Percentiles rank a stretch among this genome's conserved stretches.
Evolutionary conservation across 2,113 vertebrate genomes (phyloP).

Genomic region (Callipepla squamata): DNA sequence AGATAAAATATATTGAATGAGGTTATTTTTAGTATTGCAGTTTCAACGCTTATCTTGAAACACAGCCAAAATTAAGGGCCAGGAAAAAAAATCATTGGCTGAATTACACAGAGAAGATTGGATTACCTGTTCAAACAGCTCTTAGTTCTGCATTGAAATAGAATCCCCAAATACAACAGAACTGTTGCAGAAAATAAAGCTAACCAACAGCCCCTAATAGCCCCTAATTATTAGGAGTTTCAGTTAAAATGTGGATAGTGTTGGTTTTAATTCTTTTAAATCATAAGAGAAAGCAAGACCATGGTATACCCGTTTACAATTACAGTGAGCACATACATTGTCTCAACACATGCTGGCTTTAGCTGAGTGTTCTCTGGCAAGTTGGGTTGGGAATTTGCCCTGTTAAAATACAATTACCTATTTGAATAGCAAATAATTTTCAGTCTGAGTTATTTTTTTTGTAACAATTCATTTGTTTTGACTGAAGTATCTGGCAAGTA

Average conservation of each 20-base stretch:
- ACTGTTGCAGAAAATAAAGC: slow-evolving; percentile 28
- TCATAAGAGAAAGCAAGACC: slow-evolving; percentile 41
- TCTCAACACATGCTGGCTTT: slow-evolving; percentile 34
- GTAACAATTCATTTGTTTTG: slow-evolving; percentile 13
- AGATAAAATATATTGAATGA: slow-evolving; percentile 8
- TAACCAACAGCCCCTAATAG: slow-evolving; percentile 29
- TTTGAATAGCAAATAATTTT: slow-evolving; percentile 20
- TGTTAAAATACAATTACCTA: slow-evolving; percentile 50
- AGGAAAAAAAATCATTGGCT: slow-evolving; percentile 12
- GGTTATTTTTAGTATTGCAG: slow-evolving; percentile 32
- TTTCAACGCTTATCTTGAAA: neutral
- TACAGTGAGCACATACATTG: slow-evolving; percentile 2
- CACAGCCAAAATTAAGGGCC: slow-evolving; percentile 25
- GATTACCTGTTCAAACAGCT: slow-evolving; percentile 57
- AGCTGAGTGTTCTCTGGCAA: slow-evolving; percentile 35
- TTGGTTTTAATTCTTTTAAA: slow-evolving; percentile 62
- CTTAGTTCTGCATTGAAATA: slow-evolving; percentile 47
- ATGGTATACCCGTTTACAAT: slow-evolving; percentile 5
- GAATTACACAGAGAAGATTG: slow-evolving; percentile 53
- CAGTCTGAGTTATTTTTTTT: slow-evolving; percentile 13
- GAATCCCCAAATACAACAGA: slow-evolving; percentile 28
- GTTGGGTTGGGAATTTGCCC: slow-evolving; percentile 41
- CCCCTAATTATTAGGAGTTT: slow-evolving; percentile 48
- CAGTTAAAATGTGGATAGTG: slow-evolving; percentile 65
- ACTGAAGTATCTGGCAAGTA: neutral